Base-by-base conservation (phyloP, 2,113 vertebrate species). In the Channa maculata region DNA sequence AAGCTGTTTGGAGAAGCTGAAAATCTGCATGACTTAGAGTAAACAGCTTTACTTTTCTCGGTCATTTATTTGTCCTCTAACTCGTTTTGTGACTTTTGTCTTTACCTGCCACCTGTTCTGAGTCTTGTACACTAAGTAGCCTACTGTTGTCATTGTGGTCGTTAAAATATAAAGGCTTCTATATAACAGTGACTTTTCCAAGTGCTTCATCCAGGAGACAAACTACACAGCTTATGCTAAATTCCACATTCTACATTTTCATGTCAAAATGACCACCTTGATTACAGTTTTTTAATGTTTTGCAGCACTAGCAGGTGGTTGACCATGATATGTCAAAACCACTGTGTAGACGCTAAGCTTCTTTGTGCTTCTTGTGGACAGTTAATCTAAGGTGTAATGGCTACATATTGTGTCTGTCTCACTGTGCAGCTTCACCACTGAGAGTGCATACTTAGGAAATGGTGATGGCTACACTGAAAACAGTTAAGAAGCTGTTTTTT, bases 241-340 rank as follows among this genome's bases (percentile, higher is more conserved):
- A 70, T 69, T 72, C 44, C 33, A 74, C 72, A 52, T 75, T 53
- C 49, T 54, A 8, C 50, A 53, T 48, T 77, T 12, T 66, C n/a
- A 39, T 50, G 68, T 72, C 41, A 15, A 48, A 55, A 61, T 77
- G 41, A 82, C 55, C 3, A 50, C 58, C 37, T 8, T 55, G 43
- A 68, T 52, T 12, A 2, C 2, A n/a, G 46, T 71, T 62, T 65
- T 33, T 11, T 13, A n/a, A 33, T 15, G 13, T 60, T 82, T 45
- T 68, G n/a, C 14, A 55, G 45, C 24, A 49, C 34, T 6, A 12
- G 37, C 15, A 2, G 49, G 12, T 51, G 11, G 13, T 67, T 34
- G 10, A 59, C 38, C 8, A 8, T 14, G 12, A 48, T 43, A 46
- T 59, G 36, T 58, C 13, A 50, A 15, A 55, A 58, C 8, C 12